Percentiles rank a stretch among this genome's conserved stretches.
These are phyloP conservation scores for Hemichromis elongatus DNA, from an alignment of 2,113 vertebrate species.

Conservation along the genomic window DNA sequence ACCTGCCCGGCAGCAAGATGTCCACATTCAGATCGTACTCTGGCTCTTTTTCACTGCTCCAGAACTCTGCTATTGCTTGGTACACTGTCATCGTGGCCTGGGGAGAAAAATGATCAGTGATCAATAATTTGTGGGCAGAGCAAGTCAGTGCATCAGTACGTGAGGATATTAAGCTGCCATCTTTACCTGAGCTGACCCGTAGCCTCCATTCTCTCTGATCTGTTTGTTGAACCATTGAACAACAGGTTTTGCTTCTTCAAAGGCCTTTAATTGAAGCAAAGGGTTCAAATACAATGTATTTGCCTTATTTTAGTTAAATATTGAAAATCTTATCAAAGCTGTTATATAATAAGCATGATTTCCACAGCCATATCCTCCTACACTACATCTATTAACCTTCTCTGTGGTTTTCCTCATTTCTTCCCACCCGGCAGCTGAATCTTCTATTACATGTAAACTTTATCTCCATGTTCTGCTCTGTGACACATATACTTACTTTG, in stretches of 20 bases:
- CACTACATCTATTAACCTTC: neutral
- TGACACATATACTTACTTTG: slow-evolving; percentile 9
- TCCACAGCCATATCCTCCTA: neutral
- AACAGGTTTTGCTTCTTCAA: slow-evolving; percentile 31
- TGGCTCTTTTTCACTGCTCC: slow-evolving; percentile 12
- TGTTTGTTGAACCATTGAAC: slow-evolving; percentile 80
- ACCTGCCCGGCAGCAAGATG: slow-evolving; percentile 71
- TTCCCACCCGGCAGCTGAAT: neutral
- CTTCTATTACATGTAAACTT: neutral
- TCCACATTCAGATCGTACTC: slow-evolving; percentile 76
- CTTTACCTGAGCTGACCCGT: slow-evolving; percentile 81
- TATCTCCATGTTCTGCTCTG: neutral
- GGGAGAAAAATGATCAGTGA: neutral
- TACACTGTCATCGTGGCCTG: slow-evolving; percentile 87
- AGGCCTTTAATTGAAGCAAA: slow-evolving; percentile 17
- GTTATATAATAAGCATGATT: neutral
- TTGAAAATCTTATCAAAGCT: neutral
- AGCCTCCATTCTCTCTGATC: slow-evolving; percentile 69
- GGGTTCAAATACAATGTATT: neutral
- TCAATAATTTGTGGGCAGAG: neutral
- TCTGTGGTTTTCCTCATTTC: neutral
- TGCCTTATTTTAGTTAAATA: neutral
- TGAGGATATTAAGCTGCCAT: neutral
- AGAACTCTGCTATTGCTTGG: slow-evolving; percentile 84
- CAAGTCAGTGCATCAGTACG: neutral